These are phyloP conservation scores for Schizaphis graminum DNA, from an alignment of 2,888 invertebrate species.

Conservation along the genomic window DNA sequence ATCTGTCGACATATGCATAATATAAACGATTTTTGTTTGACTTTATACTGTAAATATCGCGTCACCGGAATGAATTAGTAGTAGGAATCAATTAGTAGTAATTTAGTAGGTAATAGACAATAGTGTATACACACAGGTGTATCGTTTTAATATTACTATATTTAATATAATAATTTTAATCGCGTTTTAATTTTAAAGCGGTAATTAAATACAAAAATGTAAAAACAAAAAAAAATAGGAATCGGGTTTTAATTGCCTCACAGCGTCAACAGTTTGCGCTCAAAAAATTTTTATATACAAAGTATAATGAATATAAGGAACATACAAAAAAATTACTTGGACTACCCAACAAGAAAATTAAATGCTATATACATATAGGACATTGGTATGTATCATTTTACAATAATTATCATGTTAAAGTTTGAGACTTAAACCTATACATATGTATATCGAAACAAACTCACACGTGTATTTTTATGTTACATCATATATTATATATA, in stretches of 20 bases:
- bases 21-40: neutral
- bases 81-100: too few relatives aligned
- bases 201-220: neutral
- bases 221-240: neutral
- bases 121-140: neutral
- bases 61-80: neutral
- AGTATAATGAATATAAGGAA: conserved; percentile 23
- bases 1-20: neutral
- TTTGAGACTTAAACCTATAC: neutral
- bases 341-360: conserved; percentile 4
- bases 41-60: neutral
- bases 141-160: neutral
- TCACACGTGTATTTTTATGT: neutral
- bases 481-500: neutral
- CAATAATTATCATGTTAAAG: neutral
- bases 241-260: neutral
- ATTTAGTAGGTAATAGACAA: neutral
- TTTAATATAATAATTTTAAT: neutral
- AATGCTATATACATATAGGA: conserved; percentile 4
- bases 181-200: neutral
- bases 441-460: neutral
- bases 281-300: neutral
- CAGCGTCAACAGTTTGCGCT: neutral
- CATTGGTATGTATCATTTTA: neutral
- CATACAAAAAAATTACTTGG: conserved; percentile 8